Base-by-base conservation (phyloP, 92 coral and sea anemone genomes). In the Porites lobata region DNA sequence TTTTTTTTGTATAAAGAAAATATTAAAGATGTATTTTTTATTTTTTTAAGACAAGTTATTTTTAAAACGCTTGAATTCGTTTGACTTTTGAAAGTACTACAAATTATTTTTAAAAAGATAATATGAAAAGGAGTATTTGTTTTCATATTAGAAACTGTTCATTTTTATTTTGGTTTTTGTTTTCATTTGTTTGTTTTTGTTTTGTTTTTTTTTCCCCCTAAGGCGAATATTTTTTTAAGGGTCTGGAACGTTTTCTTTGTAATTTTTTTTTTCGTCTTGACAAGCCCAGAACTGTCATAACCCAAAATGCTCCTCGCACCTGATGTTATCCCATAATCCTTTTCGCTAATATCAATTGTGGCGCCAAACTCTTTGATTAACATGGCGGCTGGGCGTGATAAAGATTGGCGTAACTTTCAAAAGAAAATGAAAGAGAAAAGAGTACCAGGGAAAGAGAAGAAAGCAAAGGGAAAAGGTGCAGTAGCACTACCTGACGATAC, bases 291-390 rank as follows among this genome's bases (percentile, higher is more conserved):
- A 52, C 81, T 76, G 81, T 51, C 81, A 76, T 76, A 76, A 19
- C 81, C 81, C 66, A 76, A 21, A 76, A 76, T 76, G 66, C 81
- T 76, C 81, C 13, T 76, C 81, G 81, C 81, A 61, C 81, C 50
- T 61, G 47, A 56, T 68, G 61, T 69, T 80, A 73, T 6, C 76
- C 64, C 75, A 67, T 81, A 62, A 81, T 24, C 65, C 71, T 67
- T 69, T 79, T 54, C 59, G 59, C 59, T 54, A 54, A 54, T 54
- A 54, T 54, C 10, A 24, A 51, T 61, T 67, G 83, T 69, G 83
- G 70, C 83, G 68, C 21, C 52, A 29, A 78, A 78, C 67, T 57
- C 65, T 57, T 19, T 26, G 68, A n/a, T 51, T 63, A 66, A 77
- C 65, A 66, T 18, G 69, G 67, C 81, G 65, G 81, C 50, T 57